A percentile compares a stretch with the other conserved stretches of the same genome.
Conservation (phyloP, 2,888 invertebrate species). For the Julus scanicus region DNA sequence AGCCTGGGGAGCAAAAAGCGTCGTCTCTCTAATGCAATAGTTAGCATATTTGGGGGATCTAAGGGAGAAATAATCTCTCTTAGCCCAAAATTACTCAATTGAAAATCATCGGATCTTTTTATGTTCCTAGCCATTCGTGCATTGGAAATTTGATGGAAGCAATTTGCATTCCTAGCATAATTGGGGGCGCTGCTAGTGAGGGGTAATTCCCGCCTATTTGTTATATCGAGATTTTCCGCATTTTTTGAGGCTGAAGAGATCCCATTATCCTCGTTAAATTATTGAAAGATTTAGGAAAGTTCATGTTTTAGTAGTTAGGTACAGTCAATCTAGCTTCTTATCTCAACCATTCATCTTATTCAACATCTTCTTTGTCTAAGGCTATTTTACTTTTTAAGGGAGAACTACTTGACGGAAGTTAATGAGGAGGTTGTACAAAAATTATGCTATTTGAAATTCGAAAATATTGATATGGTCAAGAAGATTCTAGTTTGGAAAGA, state of each 20-base stretch:
- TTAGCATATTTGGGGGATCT: conserved; percentile 41
- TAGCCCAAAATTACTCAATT: conserved; percentile 48
- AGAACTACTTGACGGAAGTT: neutral
- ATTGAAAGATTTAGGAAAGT: conserved; percentile 44
- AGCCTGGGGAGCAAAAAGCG: neutral
- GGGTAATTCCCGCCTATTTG: neutral
- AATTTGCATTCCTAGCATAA: conserved; percentile 50
- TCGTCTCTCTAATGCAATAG: conserved; percentile 20
- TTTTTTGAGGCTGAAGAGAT: conserved; percentile 43
- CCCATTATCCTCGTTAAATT: conserved; percentile 37
- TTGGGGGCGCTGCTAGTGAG: neutral
- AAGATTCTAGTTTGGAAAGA: no score
- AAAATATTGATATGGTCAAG: no score
- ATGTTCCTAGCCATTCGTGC: conserved; percentile 37
- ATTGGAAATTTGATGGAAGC: conserved; percentile 49
- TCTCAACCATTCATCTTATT: conserved; percentile 27
- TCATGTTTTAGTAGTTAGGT: conserved; percentile 29
- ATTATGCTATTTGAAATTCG: no score
- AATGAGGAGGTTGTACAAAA: no score
- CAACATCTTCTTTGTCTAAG: neutral
- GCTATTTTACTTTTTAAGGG: conserved; percentile 20
- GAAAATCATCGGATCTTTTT: conserved; percentile 46
- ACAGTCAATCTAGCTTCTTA: conserved; percentile 23
- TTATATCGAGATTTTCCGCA: conserved; percentile 43
- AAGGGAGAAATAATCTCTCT: conserved; percentile 24